Percentiles rank a stretch among this genome's conserved stretches.
phyloP scores from a whole-genome alignment of 2,888 invertebrate genomes.

The Brachynemurus nebulosus region DNA sequence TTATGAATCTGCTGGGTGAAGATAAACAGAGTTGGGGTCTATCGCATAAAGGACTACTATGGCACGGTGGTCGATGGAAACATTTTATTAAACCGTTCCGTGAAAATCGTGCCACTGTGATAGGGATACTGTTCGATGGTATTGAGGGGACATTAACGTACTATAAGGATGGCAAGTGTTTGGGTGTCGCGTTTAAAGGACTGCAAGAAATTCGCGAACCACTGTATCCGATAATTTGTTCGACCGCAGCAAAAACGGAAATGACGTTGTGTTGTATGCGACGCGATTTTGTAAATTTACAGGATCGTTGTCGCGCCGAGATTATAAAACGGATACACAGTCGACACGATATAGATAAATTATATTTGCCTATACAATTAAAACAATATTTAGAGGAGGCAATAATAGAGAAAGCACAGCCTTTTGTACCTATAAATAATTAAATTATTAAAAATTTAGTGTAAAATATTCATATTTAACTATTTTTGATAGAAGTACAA shows the following conservation, averaged over 20 bases:
- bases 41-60: conserved; percentile 55
- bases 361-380: conserved; percentile 43
- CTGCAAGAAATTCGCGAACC: conserved; percentile 45
- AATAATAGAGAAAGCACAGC: conserved; percentile 29
- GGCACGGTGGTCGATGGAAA: conserved; percentile 49
- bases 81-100: conserved; percentile 52
- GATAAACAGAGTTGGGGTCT: conserved; percentile 57
- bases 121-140: conserved; percentile 56
- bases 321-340: conserved; percentile 40
- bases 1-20: conserved; percentile 57
- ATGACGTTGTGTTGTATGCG: conserved; percentile 47
- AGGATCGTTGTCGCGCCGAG: conserved; percentile 50
- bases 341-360: conserved; percentile 36
- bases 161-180: conserved; percentile 51
- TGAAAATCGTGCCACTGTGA: conserved; percentile 51
- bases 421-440: conserved; percentile 26
- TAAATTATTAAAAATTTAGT: background rate
- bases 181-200: conserved; percentile 57
- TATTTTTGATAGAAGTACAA: too few relatives aligned
- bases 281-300: conserved; percentile 49
- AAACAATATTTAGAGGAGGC: conserved; percentile 42
- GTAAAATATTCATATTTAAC: too few relatives aligned
- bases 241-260: conserved; percentile 61
- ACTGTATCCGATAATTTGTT: conserved; percentile 53
- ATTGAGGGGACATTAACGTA: conserved; percentile 52